Evolutionary conservation across 2,113 vertebrate genomes (phyloP).

Genomic region (Oceanites oceanicus): DNA sequence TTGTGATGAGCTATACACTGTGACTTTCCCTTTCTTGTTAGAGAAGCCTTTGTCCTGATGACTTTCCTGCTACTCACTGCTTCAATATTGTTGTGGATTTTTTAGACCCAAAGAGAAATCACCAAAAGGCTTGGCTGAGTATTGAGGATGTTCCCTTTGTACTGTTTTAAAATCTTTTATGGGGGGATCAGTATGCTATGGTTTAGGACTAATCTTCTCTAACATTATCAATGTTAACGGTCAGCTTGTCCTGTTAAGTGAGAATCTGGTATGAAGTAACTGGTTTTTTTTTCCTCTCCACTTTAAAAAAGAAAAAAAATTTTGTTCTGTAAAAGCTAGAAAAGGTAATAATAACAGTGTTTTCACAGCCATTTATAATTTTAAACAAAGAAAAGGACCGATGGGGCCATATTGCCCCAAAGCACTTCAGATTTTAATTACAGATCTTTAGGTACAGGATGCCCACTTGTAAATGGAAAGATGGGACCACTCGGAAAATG

Average conservation of each 20-base stretch:
- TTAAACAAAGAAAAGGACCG: constrained; percentile 12
- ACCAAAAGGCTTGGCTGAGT: neutral
- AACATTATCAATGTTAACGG: neutral
- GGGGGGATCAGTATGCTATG: neutral
- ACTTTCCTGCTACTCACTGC: neutral
- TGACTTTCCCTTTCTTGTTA: neutral
- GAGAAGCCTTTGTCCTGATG: neutral
- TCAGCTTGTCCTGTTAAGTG: neutral
- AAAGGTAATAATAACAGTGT: neutral
- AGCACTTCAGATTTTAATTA: neutral
- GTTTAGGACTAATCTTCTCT: constrained; percentile 10
- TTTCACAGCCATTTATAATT: constrained; percentile 20
- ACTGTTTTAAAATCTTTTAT: constrained; percentile 5
- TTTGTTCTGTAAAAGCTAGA: neutral
- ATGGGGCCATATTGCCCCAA: neutral
- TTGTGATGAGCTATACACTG: neutral
- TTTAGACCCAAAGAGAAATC: constrained; percentile 10
- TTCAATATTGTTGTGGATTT: neutral
- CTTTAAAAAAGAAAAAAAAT: neutral
- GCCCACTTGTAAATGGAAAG: neutral
- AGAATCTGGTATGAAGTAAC: neutral
- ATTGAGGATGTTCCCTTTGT: neutral
- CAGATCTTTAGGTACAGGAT: neutral
- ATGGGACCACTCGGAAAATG: neutral
- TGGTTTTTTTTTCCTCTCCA: neutral